phyloP scores from a whole-genome alignment of 2,113 vertebrate species.

The Oxygymnocypris stewartii region DNA sequence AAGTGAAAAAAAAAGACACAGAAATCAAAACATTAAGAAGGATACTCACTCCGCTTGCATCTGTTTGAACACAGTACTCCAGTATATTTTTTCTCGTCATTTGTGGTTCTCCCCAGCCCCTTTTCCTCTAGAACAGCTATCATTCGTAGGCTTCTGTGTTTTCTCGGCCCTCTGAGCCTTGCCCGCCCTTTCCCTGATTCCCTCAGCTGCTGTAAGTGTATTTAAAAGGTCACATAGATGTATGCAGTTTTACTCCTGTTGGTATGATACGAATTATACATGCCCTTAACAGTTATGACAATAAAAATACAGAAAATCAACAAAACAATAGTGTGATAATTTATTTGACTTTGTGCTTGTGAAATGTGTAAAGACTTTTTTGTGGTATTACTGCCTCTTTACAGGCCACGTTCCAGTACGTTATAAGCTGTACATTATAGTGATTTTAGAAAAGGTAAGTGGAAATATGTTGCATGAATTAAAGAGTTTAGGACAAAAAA shows the following conservation, averaged over 20 bases:
- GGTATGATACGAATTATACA: conserved; percentile 82
- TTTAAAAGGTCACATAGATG: conserved; percentile 93
- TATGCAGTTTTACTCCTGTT: conserved; percentile 93
- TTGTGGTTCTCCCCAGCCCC: conserved; percentile 83
- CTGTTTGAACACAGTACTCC: conserved; percentile 90
- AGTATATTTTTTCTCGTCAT: conserved; percentile 88
- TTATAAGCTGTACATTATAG: neutral
- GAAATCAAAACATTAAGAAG: conserved; percentile 69
- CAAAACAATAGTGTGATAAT: neutral
- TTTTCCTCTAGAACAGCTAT: conserved; percentile 84
- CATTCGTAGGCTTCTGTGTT: conserved; percentile 86
- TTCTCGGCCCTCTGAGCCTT: conserved; percentile 82
- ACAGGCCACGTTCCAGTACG: neutral
- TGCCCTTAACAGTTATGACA: conserved; percentile 70
- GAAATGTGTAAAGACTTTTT: neutral
- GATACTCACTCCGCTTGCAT: conserved; percentile 78
- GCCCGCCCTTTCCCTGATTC: conserved; percentile 73
- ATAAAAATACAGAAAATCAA: conserved; percentile 71
- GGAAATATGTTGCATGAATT: neutral
- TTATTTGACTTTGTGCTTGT: neutral
- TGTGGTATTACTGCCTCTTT: neutral
- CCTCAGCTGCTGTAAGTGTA: conserved; percentile 90
- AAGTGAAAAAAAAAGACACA: conserved; percentile 60
- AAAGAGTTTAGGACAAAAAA: too few species aligned
- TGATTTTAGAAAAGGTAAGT: neutral